Conservation (phyloP, 2,888 invertebrate species). For the Tenodera sinensis region DNA sequence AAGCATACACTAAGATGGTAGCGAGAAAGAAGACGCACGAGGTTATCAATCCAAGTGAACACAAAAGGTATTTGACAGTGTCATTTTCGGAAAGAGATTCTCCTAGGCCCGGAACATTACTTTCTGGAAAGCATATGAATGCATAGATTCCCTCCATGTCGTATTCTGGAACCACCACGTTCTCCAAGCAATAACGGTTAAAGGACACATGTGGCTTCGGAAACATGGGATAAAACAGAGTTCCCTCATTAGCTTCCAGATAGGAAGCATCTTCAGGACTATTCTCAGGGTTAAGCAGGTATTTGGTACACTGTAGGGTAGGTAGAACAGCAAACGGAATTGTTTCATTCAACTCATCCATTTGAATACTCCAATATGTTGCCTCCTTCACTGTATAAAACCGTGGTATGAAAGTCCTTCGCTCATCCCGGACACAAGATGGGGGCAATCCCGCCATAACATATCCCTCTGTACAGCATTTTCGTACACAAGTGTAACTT, state of each 20-base stretch:
- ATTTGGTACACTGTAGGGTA: neutral
- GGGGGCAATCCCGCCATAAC: slow-evolving; percentile 25
- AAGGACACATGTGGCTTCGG: neutral
- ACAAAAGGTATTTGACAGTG: slow-evolving; percentile 31
- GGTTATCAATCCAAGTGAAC: slow-evolving; percentile 44
- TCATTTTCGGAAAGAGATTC: neutral
- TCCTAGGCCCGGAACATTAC: neutral
- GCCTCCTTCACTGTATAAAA: neutral
- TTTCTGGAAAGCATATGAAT: slow-evolving; percentile 40
- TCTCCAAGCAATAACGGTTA: slow-evolving; percentile 41
- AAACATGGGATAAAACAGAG: neutral
- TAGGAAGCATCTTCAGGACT: neutral
- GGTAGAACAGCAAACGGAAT: neutral
- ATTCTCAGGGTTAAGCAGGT: neutral
- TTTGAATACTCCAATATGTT: neutral
- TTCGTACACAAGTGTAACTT: slow-evolving; percentile 41
- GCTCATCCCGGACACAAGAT: slow-evolving; percentile 6
- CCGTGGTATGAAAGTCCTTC: neutral
- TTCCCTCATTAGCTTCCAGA: neutral
- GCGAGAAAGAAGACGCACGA: slow-evolving; percentile 63
- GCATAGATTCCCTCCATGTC: slow-evolving; percentile 33
- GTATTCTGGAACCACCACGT: slow-evolving; percentile 31
- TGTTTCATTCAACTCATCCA: neutral
- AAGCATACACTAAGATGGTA: slow-evolving; percentile 63
- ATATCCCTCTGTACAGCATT: slow-evolving; percentile 43